Evolutionary conservation across 1,140 invertebrate species (phyloP).

Genomic region (Lethrus apterus): DNA sequence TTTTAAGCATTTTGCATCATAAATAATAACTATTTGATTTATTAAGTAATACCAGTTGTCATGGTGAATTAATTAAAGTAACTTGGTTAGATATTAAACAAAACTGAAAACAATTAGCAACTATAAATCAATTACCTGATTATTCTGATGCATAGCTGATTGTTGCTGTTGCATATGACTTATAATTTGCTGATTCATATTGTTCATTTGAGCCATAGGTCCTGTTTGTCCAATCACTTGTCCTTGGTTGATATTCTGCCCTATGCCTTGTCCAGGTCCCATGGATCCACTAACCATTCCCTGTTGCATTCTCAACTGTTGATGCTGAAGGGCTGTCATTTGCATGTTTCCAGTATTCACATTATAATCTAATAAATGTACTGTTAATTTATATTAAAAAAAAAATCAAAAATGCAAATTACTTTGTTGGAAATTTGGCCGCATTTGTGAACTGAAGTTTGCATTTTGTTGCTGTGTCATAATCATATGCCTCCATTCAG

Average conservation of each 20-base stretch:
- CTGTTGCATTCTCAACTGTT: slow-evolving; percentile 37
- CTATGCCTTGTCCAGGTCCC: slow-evolving; percentile 27
- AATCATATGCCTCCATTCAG: slow-evolving; percentile 65
- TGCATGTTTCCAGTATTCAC: slow-evolving; percentile 37
- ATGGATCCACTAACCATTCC: slow-evolving; percentile 27
- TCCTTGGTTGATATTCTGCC: slow-evolving; percentile 25
- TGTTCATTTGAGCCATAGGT: slow-evolving; percentile 41
- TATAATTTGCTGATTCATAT: slow-evolving; percentile 45
- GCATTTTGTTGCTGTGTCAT: slow-evolving; percentile 54
- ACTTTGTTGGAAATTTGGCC: slow-evolving; percentile 63
- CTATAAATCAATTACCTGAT: slow-evolving; percentile 29
- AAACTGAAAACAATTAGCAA: neutral
- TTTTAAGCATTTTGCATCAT: too few species aligned
- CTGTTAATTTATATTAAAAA: slow-evolving; percentile 2
- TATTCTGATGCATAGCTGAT: slow-evolving; percentile 43
- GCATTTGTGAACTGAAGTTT: slow-evolving; percentile 48
- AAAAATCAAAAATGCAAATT: slow-evolving; percentile 10
- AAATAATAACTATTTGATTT: too few species aligned
- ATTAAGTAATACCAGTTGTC: too few species aligned
- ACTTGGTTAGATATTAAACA: too few species aligned
- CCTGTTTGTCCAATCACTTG: slow-evolving; percentile 22
- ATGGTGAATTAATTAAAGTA: too few species aligned
- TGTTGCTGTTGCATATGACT: slow-evolving; percentile 51
- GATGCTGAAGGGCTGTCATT: slow-evolving; percentile 36
- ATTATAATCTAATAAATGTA: slow-evolving; percentile 30